These are phyloP conservation scores for Bradypus variegatus DNA, from an alignment of 2,797 vertebrate species.

Conservation along the genomic window DNA sequence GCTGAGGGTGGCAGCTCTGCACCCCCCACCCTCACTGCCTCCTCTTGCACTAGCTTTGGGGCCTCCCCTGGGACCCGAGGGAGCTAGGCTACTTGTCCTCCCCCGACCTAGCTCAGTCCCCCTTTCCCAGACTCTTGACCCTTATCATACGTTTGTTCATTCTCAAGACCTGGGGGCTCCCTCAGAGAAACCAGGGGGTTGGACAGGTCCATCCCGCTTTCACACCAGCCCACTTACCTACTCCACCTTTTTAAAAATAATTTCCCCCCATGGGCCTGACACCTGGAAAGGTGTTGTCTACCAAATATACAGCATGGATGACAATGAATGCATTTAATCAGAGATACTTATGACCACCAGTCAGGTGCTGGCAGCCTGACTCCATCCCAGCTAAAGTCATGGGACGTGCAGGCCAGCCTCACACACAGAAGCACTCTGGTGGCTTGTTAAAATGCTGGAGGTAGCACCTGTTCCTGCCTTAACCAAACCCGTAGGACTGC, in stretches of 20 bases:
- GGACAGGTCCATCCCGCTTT: neutral
- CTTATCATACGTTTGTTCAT: neutral
- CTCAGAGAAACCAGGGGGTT: neutral
- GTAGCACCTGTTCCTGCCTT: neutral
- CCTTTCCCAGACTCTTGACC: neutral
- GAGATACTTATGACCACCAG: neutral
- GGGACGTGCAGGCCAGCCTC: neutral
- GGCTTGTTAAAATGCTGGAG: neutral
- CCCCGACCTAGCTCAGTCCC: neutral
- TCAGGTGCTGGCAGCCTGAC: neutral
- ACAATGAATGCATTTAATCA: neutral
- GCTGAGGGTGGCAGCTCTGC: neutral
- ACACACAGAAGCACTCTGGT: neutral
- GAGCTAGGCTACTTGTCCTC: neutral
- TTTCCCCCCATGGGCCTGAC: rapidly evolving
- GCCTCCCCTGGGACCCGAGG: neutral
- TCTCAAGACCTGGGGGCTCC: neutral
- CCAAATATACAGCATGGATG: neutral
- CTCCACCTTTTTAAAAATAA: neutral
- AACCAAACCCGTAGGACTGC: rapidly evolving
- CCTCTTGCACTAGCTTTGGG: neutral
- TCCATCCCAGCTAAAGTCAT: neutral
- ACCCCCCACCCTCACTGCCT: neutral
- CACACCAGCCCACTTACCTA: neutral
- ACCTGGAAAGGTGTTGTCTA: neutral